phyloP scores from a whole-genome alignment of 2,888 invertebrate genomes.

The Troilus luridus region DNA sequence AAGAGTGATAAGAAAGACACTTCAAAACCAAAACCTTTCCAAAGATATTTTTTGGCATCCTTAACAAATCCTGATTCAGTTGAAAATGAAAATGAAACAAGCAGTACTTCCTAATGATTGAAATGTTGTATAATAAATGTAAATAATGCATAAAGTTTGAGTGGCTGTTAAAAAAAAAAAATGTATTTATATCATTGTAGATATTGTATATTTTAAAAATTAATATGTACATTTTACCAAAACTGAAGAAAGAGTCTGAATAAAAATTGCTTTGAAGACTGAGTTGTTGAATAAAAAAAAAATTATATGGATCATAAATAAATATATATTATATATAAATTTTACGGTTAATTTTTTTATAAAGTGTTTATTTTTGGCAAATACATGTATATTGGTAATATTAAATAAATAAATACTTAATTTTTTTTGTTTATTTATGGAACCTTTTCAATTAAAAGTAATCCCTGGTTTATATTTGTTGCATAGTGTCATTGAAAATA shows the following conservation, averaged over 20 bases:
- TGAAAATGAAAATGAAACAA: background rate
- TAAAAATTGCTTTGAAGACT: background rate
- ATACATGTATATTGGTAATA: background rate
- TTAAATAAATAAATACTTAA: background rate
- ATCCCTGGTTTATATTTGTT: too few relatives aligned
- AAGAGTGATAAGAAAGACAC: background rate
- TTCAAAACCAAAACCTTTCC: conserved; percentile 26
- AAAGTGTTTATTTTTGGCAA: background rate
- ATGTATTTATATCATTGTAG: background rate
- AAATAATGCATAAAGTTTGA: conserved; percentile 9
- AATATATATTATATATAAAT: background rate
- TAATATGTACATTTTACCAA: background rate
- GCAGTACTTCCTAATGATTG: background rate
- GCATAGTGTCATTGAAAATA: too few relatives aligned
- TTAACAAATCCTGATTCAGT: background rate
- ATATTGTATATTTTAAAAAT: background rate
- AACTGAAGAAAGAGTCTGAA: background rate
- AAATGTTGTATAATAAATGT: background rate
- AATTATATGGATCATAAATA: background rate
- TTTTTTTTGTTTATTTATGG: background rate
- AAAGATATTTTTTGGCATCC: conserved; percentile 49
- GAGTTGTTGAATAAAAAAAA: background rate
- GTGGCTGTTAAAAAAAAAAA: background rate
- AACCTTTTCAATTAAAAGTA: background rate
- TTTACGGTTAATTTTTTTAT: background rate